Evolutionary conservation across 1,140 invertebrate genomes (phyloP).

Genomic region (Lepidotrigona ventralis): DNA sequence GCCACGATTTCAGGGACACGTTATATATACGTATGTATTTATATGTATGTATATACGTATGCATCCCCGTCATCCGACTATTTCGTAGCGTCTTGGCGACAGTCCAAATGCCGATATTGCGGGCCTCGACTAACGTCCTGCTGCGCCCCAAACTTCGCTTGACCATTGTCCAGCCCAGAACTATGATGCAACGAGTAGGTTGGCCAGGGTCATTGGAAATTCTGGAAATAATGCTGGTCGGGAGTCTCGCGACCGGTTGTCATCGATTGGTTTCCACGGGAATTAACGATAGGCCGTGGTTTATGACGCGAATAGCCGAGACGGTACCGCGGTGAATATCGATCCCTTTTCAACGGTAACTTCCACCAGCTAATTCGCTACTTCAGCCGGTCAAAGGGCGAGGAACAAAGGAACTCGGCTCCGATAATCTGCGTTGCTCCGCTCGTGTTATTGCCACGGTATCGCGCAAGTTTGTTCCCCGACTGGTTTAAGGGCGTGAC

Average conservation of each 20-base stretch:
- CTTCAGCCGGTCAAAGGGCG: conserved; percentile 34
- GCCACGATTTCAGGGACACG: not conserved
- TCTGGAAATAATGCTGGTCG: conserved; percentile 72
- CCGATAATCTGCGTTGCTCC: conserved; percentile 2
- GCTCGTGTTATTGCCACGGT: not conserved
- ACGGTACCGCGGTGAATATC: conserved; percentile 37
- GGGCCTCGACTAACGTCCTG: conserved; percentile 43
- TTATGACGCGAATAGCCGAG: conserved; percentile 52
- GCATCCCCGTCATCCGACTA: conserved; percentile 60
- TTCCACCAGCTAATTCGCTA: conserved; percentile 49
- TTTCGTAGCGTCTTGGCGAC: conserved; percentile 73
- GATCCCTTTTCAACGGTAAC: conserved; percentile 31
- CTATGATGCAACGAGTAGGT: conserved; percentile 51
- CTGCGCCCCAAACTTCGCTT: conserved; percentile 57
- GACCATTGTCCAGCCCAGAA: conserved; percentile 71
- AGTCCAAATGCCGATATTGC: conserved; percentile 71
- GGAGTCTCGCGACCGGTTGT: conserved; percentile 23
- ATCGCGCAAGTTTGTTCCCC: not conserved
- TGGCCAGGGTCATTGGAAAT: conserved; percentile 69
- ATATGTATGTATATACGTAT: not conserved
- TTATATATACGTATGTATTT: not conserved
- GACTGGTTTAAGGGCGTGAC: not conserved
- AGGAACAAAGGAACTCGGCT: conserved; percentile 31
- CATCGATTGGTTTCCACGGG: conserved; percentile 57
- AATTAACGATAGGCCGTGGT: conserved; percentile 59